Base-by-base conservation (phyloP, 2,888 invertebrate species). In the Vesta saturnalis region DNA sequence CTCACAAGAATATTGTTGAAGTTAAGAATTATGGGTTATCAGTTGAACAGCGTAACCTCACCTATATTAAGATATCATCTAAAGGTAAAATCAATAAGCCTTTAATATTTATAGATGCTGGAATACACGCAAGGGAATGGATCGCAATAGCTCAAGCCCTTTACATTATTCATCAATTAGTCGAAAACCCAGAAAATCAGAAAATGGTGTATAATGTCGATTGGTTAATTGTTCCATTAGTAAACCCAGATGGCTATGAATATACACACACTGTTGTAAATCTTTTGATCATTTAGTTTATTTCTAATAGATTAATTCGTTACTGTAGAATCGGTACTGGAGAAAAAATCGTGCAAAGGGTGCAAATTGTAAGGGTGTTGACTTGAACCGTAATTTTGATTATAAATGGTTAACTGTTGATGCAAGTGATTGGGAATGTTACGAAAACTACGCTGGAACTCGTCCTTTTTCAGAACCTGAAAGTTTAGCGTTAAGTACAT, bases 341-440 rank as follows among this genome's bases (percentile, higher is more conserved):
- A 87, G 92, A 19, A 92, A 92, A 78, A 92, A 90, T 0, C 87
- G 91, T 0, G 87, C 89, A 0, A 86, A 85, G 0, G 77, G 80
- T 0, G n/a, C 2, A 16, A 77, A 81, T 0, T 94, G 93, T 73
- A 83, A 83, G 1, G 94, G 94, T n/a, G 89, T 89, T 0, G 94
- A 94, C 77, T 89, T 89, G 0, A 94, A 94, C 81, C 85, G 93
- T 1, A 94, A 94, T 83, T 94, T 89, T 76, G 91, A 87, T 61
- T 88, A 88, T 76, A 84, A 86, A 67, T 94, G 93, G 92, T 89
- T 87, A 83, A 86, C 67, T 55, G 56, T 58, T 10, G 81, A 80
- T 8, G 76, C 80, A 2, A 78, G 78, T 65, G 35, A 47, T 1
- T 62, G 75, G 52, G 77, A 78, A 6, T 87, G 87, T 73, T 77